Evolutionary conservation across 2,888 invertebrate genomes (phyloP), one percentile per base, ranked within the genome.

Genomic region (Pherbina coryleti): DNA sequence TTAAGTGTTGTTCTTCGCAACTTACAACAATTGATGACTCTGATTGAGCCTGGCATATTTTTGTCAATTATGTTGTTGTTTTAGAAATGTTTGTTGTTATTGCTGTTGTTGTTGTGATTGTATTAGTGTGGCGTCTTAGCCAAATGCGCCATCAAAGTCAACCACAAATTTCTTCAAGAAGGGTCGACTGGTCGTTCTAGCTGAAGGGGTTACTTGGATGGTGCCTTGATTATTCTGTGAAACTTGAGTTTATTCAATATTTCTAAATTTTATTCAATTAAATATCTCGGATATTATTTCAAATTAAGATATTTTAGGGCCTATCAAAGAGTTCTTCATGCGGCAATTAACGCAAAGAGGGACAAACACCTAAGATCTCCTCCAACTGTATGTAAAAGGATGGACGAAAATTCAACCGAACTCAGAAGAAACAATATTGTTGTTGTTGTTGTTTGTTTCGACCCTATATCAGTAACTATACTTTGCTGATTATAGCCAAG

Each of bases 1-100:
- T 66, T 67, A 67, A 67, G 73, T 57, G 69, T 66, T 77, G 60
- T 51, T 73, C 53, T 34, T 69, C 51, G 51, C 19, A 69, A 69
- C 69, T 69, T 69, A 69, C 69, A 69, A 11, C 69, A 49, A 69
- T 69, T 69, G 69, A 25, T 51, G 51, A 69, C 69, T 17, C 49
- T 69, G 69, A 77, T 73, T 77, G 71, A 74, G 51, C 66, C 73
- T 69, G 77, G 64, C 77, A 77, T 74, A 69, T 77, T 73, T 73
- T 72, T 64, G 64, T 66, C 44, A 62, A 71, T 55, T 71, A 64
- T 44, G 31, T 22, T 31, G 31, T 64, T 64, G 64, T 64, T 73
- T 67, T 70, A 22, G 57, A 49, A 37, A 57, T 72, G 44, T n/a
- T 55, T 17, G 44, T 66, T 55, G 64, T 77, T 44, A 19, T 64